Conservation (phyloP, 2,797 vertebrate species). For the Margarornis squamiger region DNA sequence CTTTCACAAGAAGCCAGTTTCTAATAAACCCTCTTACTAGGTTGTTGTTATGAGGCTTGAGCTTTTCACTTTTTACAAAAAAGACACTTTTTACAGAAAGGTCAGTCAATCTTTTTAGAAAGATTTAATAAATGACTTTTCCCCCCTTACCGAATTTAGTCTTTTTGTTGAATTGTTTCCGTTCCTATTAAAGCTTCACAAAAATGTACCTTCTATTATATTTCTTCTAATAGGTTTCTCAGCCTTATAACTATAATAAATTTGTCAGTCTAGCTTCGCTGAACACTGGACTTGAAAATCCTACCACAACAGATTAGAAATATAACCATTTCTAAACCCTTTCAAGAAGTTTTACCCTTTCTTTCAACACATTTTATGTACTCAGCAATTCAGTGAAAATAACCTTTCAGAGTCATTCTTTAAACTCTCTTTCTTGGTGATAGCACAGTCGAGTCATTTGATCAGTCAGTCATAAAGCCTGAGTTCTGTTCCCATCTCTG, state of each 20-base stretch:
- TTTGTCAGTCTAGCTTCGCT: conserved; percentile 64
- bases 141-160: conserved; percentile 43
- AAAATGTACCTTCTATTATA: conserved; percentile 61
- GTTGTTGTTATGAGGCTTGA: conserved; percentile 11
- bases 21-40: conserved; percentile 34
- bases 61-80: conserved; percentile 39
- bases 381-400: conserved; percentile 65
- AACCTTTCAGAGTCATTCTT: conserved; percentile 60
- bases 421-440: conserved; percentile 44
- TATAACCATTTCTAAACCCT: conserved; percentile 62
- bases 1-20: conserved; percentile 3
- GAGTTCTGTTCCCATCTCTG: not conserved
- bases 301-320: conserved; percentile 64
- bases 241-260: conserved; percentile 69
- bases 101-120: conserved; percentile 61
- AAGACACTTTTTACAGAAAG: conserved; percentile 12
- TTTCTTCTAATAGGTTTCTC: conserved; percentile 61
- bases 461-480: conserved; percentile 38
- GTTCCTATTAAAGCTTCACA: conserved; percentile 51
- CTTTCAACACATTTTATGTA: conserved; percentile 61
- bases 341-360: conserved; percentile 63
- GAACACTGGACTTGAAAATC: conserved; percentile 58
- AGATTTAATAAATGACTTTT: conserved; percentile 58
- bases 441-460: conserved; percentile 18
- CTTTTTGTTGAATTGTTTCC: conserved; percentile 68